Evolutionary conservation across 2,113 vertebrate species (phyloP).

Genomic region (Chloropsis cyanopogon): DNA sequence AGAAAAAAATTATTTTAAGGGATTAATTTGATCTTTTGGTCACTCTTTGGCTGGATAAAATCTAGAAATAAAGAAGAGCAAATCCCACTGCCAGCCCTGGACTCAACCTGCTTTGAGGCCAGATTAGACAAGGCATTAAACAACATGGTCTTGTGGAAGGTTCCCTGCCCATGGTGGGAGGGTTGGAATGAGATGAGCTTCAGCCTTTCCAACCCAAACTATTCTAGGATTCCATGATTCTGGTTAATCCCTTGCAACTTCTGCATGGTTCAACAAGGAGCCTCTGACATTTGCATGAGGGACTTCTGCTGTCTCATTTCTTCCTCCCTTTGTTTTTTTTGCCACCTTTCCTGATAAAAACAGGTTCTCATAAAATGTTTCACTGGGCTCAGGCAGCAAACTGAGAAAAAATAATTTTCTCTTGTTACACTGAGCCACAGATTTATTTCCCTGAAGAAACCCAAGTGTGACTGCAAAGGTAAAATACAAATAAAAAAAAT

Average conservation of each 20-base stretch:
- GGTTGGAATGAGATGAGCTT: neutral
- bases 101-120: neutral
- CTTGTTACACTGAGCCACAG: neutral
- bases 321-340: neutral
- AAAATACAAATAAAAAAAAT: neutral
- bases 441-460: conserved; percentile 30
- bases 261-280: neutral
- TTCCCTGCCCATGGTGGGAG: neutral
- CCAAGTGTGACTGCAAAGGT: conserved; percentile 4
- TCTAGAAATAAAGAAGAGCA: neutral
- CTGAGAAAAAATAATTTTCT: conserved; percentile 1
- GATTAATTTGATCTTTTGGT: neutral
- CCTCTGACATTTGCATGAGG: neutral
- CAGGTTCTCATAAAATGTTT: neutral
- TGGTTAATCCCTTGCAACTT: neutral
- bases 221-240: neutral
- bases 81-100: neutral
- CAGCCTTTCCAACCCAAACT: neutral
- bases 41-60: neutral
- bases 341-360: neutral
- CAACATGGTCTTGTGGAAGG: neutral
- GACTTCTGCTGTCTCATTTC: neutral
- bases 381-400: neutral
- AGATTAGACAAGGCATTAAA: neutral
- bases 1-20: too few relatives aligned